Evolutionary conservation across 2,888 invertebrate species (phyloP), one percentile per base, ranked within the genome.

Genomic region (Thymelicus acteon): DNA sequence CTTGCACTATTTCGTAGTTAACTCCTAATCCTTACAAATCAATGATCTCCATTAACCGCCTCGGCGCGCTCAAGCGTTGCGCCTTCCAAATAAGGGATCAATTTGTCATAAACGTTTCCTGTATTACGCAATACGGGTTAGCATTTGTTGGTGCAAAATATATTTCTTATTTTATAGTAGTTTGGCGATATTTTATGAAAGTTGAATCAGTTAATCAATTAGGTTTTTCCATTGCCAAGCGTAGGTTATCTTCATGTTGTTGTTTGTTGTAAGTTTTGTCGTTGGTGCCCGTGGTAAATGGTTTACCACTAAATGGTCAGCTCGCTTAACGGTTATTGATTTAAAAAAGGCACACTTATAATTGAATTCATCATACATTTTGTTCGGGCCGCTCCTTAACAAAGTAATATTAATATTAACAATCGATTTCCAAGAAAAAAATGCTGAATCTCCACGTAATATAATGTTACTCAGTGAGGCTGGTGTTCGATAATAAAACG

Each of bases 91-190:
- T 69, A 69, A 37, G 68, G 68, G 19, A 44, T 6, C 68, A 63
- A 63, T 63, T 69, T 69, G 69, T 69, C 69, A 69, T 62, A 57
- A 10, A 62, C 62, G 48, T 19, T 69, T 69, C 62, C 69, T 63
- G 69, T 58, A 54, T 69, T 69, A 69, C 69, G 69, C 48, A 69
- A 69, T 63, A 15, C 49, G 10, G 12, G 37, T 37, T 60, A 60
- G n/a, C 19, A 52, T 52, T 49, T 60, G 60, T 60, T 67, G 19
- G 40, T 67, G 49, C 24, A 7, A 15, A 52, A 52, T 8, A 52
- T 52, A 15, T 15, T 49, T 8, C 15, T 19, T 44, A 44, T 44
- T 44, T 12, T 44, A 31, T 31, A 31, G 1, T 31, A 31, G 31
- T 31, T 2, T 31, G 31, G 3, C 31, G 3, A 31, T 31, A 31